Evolutionary conservation across 2,113 vertebrate species (phyloP).

Genomic region (Oncorhynchus mykiss): DNA sequence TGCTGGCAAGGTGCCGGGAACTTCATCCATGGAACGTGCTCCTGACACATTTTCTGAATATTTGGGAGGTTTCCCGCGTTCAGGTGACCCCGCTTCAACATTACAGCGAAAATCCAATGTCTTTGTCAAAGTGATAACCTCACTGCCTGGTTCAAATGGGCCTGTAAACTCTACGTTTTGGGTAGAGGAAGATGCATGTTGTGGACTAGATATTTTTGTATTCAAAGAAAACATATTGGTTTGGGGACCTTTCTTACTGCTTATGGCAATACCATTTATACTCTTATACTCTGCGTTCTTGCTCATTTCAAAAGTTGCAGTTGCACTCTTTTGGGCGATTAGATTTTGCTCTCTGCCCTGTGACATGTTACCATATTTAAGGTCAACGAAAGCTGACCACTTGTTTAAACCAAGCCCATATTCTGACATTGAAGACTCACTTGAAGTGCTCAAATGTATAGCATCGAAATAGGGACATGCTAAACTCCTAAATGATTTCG

Average conservation of each 20-base stretch:
- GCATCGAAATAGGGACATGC: constrained; percentile 94
- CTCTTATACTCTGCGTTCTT: constrained; percentile 45
- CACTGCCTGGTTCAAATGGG: constrained; percentile 61
- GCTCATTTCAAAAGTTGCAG: constrained; percentile 63
- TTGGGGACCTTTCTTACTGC: constrained; percentile 60
- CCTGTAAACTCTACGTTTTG: constrained; percentile 56
- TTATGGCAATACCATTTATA: constrained; percentile 14
- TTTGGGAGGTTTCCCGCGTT: constrained; percentile 56
- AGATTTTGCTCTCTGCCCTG: constrained; percentile 49
- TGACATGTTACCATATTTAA: constrained; percentile 80
- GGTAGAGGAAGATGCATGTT: constrained; percentile 46
- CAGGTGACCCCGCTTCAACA: constrained; percentile 59
- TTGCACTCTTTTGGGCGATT: constrained; percentile 66
- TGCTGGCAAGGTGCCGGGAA: constrained; percentile 56
- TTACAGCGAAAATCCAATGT: constrained; percentile 78
- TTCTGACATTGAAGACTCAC: constrained; percentile 88
- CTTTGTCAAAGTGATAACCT: constrained; percentile 77
- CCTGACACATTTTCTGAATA: constrained; percentile 54
- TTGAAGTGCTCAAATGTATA: constrained; percentile 84
- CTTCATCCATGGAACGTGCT: constrained; percentile 62
- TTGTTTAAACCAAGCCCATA: constrained; percentile 82
- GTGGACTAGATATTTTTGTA: constrained; percentile 39
- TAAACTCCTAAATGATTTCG: constrained; percentile 92
- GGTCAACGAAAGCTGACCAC: constrained; percentile 90
- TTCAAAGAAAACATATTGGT: constrained; percentile 61